Evolutionary conservation across 2,113 vertebrate species (phyloP), one percentile per base, ranked within the genome.

Genomic region (Casuarius casuarius): DNA sequence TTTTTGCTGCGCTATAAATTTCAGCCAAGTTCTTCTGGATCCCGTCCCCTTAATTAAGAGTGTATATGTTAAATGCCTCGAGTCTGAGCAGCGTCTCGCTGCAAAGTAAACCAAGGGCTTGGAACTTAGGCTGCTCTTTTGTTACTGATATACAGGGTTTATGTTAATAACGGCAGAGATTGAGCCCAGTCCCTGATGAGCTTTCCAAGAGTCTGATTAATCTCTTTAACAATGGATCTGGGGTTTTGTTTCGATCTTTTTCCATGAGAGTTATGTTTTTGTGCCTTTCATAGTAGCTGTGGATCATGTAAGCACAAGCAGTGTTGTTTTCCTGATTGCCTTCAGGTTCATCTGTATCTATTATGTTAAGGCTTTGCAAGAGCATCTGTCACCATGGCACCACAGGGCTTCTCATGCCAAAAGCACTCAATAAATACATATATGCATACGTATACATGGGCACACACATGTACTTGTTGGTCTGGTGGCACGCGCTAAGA

Each of bases 161-260:
- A 73, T 77, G 83, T 56, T 93, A 73, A 67, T 79, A 89, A 87
- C 84, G 89, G 80, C 81, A 92, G 91, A 91, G 89, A 61, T 73
- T 96, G 93, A 95, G 66, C 91, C 74, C 74, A 87, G 14, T 94
- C 78, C 89, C 87, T 46, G 59, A 52, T 51, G 88, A 95, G 94
- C 63, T 92, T 94, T 91, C 75, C 65, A 71, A 76, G 76, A 84
- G 76, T 80, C 92, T 84, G 72, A 81, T 81, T 90, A 86, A 93
- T 93, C 70, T 90, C 38, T 89, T 93, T 84, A 94, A 96, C 88
- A 94, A 83, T 89, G 56, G 68, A 84, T 74, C 25, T 51, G 61
- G 25, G 73, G 0, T 90, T 90, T 96, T 93, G 88, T 96, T 95
- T 88, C 84, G 79, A 72, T 92, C 73, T 94, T 81, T 93, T 90